phyloP scores from a whole-genome alignment of 2,113 vertebrate genomes.

The Mesocricetus auratus region DNA sequence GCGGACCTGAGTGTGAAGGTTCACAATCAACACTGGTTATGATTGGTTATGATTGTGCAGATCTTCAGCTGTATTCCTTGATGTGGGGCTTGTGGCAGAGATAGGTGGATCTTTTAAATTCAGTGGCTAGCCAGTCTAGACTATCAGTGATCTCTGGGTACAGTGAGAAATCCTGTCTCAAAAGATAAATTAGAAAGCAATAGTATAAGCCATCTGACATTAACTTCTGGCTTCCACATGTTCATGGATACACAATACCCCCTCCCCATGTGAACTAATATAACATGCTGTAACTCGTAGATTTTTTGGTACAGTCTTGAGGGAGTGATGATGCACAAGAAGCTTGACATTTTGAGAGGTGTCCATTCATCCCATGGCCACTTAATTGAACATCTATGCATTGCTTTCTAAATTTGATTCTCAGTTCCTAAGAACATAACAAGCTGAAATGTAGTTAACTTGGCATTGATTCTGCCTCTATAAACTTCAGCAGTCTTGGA shows the following conservation, averaged over 20 bases:
- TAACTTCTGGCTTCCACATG: not conserved
- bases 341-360: not conserved
- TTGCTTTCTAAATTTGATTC: not conserved
- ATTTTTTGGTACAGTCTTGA: not conserved
- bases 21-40: not conserved
- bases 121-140: not conserved
- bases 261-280: not conserved
- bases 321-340: not conserved
- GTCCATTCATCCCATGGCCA: not conserved
- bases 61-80: too few species aligned
- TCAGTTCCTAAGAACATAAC: not conserved
- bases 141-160: not conserved
- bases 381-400: not conserved
- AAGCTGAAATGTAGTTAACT: not conserved
- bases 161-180: not conserved
- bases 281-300: not conserved
- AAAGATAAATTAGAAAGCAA: not conserved
- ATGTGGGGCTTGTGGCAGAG: fast-evolving
- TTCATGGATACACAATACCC: too few species aligned
- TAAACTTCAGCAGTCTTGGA: not conserved
- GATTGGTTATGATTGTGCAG: not conserved
- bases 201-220: not conserved
- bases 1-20: not conserved
- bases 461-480: not conserved
- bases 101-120: not conserved